These are phyloP conservation scores for Allenopithecus nigroviridis DNA, from an alignment of 2,797 vertebrate genomes.

Conservation along the genomic window DNA sequence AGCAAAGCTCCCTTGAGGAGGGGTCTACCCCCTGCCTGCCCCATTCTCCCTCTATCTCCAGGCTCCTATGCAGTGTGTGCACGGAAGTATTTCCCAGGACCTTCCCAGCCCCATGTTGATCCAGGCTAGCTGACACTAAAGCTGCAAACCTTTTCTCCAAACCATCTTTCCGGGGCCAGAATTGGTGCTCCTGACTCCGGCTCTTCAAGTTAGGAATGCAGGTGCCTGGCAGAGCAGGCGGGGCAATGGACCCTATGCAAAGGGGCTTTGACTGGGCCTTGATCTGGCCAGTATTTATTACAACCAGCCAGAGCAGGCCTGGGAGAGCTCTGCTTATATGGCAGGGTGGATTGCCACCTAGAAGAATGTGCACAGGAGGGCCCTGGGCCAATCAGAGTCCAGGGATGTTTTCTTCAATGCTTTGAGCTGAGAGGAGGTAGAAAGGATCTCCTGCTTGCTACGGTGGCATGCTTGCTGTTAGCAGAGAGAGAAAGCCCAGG, in stretches of 20 bases:
- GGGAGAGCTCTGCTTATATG: no score
- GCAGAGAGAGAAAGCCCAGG: not conserved
- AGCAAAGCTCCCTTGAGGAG: not conserved
- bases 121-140: not conserved
- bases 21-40: fast-evolving
- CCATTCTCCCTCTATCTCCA: not conserved
- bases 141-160: not conserved
- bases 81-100: not conserved
- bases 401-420: not conserved
- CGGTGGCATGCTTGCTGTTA: not conserved
- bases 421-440: not conserved
- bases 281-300: not conserved
- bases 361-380: not conserved
- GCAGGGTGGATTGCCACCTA: not conserved
- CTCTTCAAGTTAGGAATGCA: not conserved
- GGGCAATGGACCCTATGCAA: not conserved
- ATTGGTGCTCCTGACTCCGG: not conserved
- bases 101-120: not conserved
- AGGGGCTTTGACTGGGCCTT: not conserved
- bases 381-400: not conserved
- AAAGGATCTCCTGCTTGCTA: not conserved
- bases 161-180: not conserved
- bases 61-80: fast-evolving
- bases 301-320: not conserved
- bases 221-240: not conserved